Base-by-base conservation (phyloP, 2,113 vertebrate species). In the Hoplias malabaricus region DNA sequence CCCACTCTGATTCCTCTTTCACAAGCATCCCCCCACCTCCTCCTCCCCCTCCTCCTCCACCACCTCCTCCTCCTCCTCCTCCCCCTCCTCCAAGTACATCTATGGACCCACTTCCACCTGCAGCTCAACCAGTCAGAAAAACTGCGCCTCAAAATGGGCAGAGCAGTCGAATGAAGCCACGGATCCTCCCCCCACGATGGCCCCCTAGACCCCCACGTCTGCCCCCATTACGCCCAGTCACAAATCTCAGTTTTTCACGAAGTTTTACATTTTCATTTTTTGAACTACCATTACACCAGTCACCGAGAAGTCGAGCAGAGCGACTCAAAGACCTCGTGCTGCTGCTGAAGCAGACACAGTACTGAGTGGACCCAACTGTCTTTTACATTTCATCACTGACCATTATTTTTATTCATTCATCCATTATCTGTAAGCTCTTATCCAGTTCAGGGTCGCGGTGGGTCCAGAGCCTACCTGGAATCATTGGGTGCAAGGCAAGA, bases 201-300 rank as follows among this genome's bases (percentile, higher is more conserved):
- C 40, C 72, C 5, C 70, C 84, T 0, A 89, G 78, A 40, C 85
- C 81, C 4, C 77, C 86, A 3, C 86, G 81, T n/a, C 87, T 94
- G 40, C 92, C 91, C 0, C 90, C 90, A 0, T 86, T 93, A 66
- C 90, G 75, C 57, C 89, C 89, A 12, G 63, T 93, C 80, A 89
- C 91, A 38, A 90, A 91, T 72, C 90, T 94, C 56, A 92, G 88
- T 81, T 94, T 95, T 86, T 92, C 92, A 7, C 83, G 92, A 21
- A 94, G 88, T 80, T 94, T 94, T 86, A 94, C 92, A 0, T 94
- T 94, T 78, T 94, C 93, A 0, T 95, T 94, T 87, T 94, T 94
- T 11, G 91, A 94, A 84, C 88, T 94, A 74, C 93, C 93, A 0
- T 69, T 90, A 38, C 87, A 94, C 71, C 92, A 92, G 82, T 88